Evolutionary conservation across 2,797 vertebrate genomes (phyloP).

Genomic region (Tachyglossus aculeatus): DNA sequence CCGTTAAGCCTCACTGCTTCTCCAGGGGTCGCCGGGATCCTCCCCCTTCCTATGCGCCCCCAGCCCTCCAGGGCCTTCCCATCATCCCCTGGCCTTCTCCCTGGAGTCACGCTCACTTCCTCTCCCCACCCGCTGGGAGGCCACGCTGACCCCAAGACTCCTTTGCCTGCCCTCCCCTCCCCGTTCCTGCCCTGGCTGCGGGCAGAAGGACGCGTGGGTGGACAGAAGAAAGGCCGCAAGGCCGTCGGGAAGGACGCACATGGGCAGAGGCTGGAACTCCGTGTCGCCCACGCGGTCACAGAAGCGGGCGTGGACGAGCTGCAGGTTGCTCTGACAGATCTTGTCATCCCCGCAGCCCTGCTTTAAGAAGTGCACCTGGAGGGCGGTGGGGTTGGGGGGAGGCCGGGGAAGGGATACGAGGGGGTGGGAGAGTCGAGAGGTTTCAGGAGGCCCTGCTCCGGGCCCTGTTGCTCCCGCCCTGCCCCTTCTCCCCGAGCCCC

Average conservation of each 20-base stretch:
- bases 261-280: conserved; percentile 83
- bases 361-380: conserved; percentile 89
- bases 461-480: too few relatives aligned
- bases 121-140: rapidly evolving
- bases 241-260: too few relatives aligned
- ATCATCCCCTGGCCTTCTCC: background rate
- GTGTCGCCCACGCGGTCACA: conserved; percentile 76
- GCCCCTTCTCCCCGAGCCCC: background rate
- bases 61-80: background rate
- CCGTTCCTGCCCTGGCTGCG: too few relatives aligned
- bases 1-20: too few relatives aligned
- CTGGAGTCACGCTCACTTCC: background rate
- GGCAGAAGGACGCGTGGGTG: too few relatives aligned
- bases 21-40: too few relatives aligned
- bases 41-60: too few relatives aligned
- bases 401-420: background rate
- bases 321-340: conserved; percentile 94
- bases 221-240: too few relatives aligned
- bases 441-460: background rate
- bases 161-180: background rate
- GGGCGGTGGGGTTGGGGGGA: background rate
- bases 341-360: conserved; percentile 92
- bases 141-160: background rate
- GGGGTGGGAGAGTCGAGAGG: background rate
- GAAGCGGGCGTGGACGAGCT: conserved; percentile 80